A percentile compares a stretch with the other conserved stretches of the same genome.
Conservation (phyloP, 2,797 vertebrate species). For the Premnoplex brunnescens region DNA sequence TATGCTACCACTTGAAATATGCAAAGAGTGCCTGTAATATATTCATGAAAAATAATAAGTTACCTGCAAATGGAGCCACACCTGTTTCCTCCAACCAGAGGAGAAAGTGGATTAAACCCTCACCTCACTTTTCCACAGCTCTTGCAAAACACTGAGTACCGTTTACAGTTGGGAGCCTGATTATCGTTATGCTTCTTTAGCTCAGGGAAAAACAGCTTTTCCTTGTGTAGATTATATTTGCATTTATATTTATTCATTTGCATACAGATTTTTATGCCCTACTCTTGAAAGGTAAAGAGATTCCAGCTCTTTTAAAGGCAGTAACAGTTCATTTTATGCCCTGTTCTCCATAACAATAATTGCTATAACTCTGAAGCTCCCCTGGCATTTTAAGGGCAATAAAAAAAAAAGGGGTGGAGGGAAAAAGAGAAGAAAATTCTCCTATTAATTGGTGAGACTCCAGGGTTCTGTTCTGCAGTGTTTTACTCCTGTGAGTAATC, state of each 20-base stretch:
- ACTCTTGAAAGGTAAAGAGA: slow-evolving; percentile 70
- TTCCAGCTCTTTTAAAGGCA: slow-evolving; percentile 74
- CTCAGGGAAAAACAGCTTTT: slow-evolving; percentile 63
- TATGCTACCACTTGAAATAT: background rate
- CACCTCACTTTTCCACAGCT: background rate
- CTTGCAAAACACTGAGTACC: slow-evolving; percentile 11
- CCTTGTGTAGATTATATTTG: slow-evolving; percentile 60
- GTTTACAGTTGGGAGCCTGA: slow-evolving; percentile 22
- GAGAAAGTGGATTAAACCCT: slow-evolving; percentile 34
- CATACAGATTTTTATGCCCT: slow-evolving; percentile 68
- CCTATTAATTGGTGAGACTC: slow-evolving; percentile 44
- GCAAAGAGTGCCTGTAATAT: background rate
- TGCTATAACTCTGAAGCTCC: slow-evolving; percentile 73
- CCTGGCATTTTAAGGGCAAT: slow-evolving; percentile 73
- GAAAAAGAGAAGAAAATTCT: slow-evolving; percentile 53
- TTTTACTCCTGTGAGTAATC: slow-evolving; percentile 46
- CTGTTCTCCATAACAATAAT: slow-evolving; percentile 76
- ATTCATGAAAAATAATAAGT: slow-evolving; percentile 20
- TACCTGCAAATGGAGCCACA: slow-evolving; percentile 22
- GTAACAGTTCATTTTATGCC: slow-evolving; percentile 77
- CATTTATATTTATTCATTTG: slow-evolving; percentile 71
- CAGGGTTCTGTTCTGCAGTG: slow-evolving; percentile 20
- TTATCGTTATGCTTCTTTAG: slow-evolving; percentile 60
- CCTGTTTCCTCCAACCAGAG: slow-evolving; percentile 7
- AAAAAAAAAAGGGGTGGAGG: slow-evolving; percentile 64